A percentile compares a stretch with the other conserved stretches of the same genome.
Evolutionary conservation across 1,140 invertebrate genomes (phyloP).

Genomic region (Drosophila triauraria): DNA sequence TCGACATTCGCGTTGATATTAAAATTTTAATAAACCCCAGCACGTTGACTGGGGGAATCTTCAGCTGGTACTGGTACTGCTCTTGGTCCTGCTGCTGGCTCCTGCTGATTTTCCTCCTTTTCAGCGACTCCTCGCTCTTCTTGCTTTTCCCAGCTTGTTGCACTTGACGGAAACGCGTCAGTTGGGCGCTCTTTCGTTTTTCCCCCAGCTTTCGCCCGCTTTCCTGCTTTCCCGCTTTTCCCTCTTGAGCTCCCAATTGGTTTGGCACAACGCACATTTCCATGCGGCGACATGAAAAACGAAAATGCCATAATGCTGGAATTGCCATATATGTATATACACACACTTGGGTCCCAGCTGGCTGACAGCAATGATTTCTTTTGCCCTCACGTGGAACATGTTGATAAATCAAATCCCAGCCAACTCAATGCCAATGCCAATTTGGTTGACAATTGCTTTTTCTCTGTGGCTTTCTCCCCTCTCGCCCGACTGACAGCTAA

Average conservation of each 20-base stretch:
- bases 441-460: constrained; percentile 78
- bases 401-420: constrained; percentile 82
- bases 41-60: constrained; percentile 63
- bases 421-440: constrained; percentile 80
- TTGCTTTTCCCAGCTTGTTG: constrained; percentile 64
- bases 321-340: constrained; percentile 32
- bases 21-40: constrained; percentile 82
- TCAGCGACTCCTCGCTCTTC: constrained; percentile 13
- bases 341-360: constrained; percentile 62
- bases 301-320: constrained; percentile 74
- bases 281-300: constrained; percentile 74
- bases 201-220: not conserved
- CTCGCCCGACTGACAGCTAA: constrained; percentile 61
- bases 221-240: not conserved
- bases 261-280: constrained; percentile 73
- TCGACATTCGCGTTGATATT: constrained; percentile 80
- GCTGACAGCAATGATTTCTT: constrained; percentile 68
- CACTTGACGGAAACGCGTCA: constrained; percentile 82
- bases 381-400: constrained; percentile 70
- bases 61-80: constrained; percentile 42
- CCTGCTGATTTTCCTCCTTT: constrained; percentile 5
- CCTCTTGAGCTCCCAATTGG: constrained; percentile 41
- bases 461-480: not conserved
- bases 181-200: constrained; percentile 45
- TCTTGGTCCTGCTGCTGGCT: constrained; percentile 1